Conservation (phyloP, 2,888 invertebrate species). For the Melanostoma mellinum region DNA sequence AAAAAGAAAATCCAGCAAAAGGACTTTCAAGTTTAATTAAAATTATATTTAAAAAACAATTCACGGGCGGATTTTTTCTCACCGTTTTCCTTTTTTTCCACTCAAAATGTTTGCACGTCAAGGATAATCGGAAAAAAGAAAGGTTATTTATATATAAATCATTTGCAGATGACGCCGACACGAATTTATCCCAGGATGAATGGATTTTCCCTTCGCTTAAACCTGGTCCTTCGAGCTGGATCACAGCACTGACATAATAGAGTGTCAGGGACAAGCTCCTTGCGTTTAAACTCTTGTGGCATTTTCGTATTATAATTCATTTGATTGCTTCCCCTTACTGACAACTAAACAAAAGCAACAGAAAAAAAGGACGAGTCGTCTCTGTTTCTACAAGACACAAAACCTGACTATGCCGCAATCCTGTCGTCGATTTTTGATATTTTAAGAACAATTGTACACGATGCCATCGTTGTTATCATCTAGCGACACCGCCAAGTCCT, state of each 20-base stretch:
- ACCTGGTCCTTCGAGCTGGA: conserved; percentile 55
- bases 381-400: conserved; percentile 3
- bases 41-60: conserved; percentile 49
- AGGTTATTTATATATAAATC: conserved; percentile 50
- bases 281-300: conserved; percentile 63
- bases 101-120: conserved; percentile 49
- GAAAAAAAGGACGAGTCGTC: not conserved
- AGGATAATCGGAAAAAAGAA: conserved; percentile 40
- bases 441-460: conserved; percentile 66
- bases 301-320: conserved; percentile 67
- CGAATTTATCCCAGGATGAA: conserved; percentile 45
- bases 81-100: conserved; percentile 19
- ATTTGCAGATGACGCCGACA: conserved; percentile 59
- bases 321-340: conserved; percentile 55
- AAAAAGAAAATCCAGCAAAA: conserved; percentile 32
- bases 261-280: conserved; percentile 51
- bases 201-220: conserved; percentile 47
- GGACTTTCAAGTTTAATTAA: conserved; percentile 68
- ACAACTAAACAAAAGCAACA: conserved; percentile 32
- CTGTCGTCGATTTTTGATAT: conserved; percentile 61
- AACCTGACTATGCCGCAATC: conserved; percentile 1
- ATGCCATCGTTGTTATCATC: conserved; percentile 67
- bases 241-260: conserved; percentile 45
- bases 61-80: conserved; percentile 47
- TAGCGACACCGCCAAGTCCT: conserved; percentile 64